phyloP scores from a whole-genome alignment of 2,797 vertebrate species.

The Echiichthys vipera region DNA sequence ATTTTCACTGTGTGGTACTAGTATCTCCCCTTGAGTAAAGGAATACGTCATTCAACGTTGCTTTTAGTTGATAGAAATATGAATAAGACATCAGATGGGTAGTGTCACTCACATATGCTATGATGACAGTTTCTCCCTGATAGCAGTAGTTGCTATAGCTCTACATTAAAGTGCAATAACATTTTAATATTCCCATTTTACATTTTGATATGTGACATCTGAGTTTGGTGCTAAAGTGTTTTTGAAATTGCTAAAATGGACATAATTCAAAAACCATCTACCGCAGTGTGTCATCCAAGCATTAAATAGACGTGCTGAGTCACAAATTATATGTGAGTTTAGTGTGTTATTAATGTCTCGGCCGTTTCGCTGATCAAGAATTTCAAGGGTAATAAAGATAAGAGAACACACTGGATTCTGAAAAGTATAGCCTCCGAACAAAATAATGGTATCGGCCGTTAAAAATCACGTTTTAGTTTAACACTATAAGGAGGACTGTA shows the following conservation, averaged over 20 bases:
- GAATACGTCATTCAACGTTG: too few species aligned
- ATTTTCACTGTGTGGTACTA: too few species aligned
- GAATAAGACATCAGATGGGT: neutral
- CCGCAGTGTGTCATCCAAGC: constrained; percentile 2
- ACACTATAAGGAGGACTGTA: constrained; percentile 16
- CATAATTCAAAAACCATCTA: neutral
- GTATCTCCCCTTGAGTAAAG: too few species aligned
- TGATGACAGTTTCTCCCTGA: neutral
- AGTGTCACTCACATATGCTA: too few species aligned
- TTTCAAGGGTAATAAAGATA: neutral
- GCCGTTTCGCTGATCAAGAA: neutral
- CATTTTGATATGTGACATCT: neutral
- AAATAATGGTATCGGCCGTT: neutral
- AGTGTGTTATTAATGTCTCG: neutral
- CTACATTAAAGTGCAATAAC: neutral
- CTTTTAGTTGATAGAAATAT: neutral
- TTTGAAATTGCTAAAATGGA: constrained; percentile 1
- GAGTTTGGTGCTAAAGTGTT: neutral
- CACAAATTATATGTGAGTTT: constrained; percentile 4
- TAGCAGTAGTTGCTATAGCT: neutral
- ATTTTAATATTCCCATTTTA: neutral
- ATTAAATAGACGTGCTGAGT: constrained; percentile 4
- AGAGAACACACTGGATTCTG: neutral
- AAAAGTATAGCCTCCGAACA: neutral
- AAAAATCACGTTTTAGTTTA: constrained; percentile 17